A percentile compares a stretch with the other conserved stretches of the same genome.
These are phyloP conservation scores for Hyposoter dolosus DNA, from an alignment of 2,888 invertebrate genomes.

Conservation along the genomic window DNA sequence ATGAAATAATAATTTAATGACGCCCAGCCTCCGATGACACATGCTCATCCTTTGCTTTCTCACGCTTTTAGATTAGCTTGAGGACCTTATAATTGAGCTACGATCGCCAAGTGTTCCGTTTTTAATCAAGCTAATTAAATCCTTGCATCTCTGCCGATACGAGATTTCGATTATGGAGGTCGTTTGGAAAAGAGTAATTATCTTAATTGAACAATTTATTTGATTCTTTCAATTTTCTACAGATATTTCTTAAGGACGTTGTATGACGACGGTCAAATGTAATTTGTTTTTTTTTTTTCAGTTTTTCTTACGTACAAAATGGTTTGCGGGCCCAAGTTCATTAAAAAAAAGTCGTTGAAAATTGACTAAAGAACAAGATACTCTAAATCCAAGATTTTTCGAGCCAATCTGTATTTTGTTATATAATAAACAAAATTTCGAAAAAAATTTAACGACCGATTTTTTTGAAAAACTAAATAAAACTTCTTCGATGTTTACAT, in stretches of 20 bases:
- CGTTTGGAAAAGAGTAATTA: background rate
- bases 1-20: slow-evolving; percentile 7
- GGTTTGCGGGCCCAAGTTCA: no score
- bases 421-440: no score
- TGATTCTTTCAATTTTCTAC: background rate
- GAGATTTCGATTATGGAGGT: background rate
- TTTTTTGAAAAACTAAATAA: no score
- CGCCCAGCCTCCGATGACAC: background rate
- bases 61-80: background rate
- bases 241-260: background rate
- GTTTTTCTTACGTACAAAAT: no score
- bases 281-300: no score
- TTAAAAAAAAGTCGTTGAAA: no score
- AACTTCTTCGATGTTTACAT: no score
- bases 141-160: background rate
- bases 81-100: background rate
- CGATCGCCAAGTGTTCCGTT: background rate
- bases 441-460: no score
- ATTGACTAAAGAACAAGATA: no score
- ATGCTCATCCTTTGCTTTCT: background rate
- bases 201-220: background rate
- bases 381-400: no score
- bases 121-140: background rate
- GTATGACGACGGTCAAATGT: no score
- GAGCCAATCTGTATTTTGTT: no score